These are phyloP conservation scores for Heliangelus exortis DNA, from an alignment of 2,797 vertebrate genomes.

Conservation along the genomic window DNA sequence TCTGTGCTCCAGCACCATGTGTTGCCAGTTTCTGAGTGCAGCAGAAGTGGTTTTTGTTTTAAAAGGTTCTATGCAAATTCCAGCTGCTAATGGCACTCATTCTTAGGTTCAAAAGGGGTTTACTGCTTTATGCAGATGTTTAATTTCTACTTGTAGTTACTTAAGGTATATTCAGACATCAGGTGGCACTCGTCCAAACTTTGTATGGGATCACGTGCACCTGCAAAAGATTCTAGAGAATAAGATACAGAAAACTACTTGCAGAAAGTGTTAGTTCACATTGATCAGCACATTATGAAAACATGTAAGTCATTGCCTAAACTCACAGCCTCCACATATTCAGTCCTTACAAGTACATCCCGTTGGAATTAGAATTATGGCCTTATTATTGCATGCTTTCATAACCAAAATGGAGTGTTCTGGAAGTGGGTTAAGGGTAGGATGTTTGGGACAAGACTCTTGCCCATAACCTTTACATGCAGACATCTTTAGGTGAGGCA, in stretches of 20 bases:
- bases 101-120: constrained; percentile 33
- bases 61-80: constrained; percentile 37
- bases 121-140: constrained; percentile 11
- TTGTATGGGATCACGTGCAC: background rate
- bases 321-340: background rate
- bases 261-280: background rate
- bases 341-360: background rate
- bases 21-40: background rate
- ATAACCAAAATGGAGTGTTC: background rate
- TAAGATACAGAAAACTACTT: background rate
- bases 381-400: background rate
- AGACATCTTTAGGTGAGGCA: background rate
- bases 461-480: background rate
- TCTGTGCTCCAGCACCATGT: background rate
- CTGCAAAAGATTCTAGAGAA: constrained; percentile 32
- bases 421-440: background rate
- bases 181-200: constrained; percentile 9
- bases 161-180: constrained; percentile 14
- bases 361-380: background rate
- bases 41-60: background rate
- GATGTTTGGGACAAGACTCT: background rate
- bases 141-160: constrained; percentile 29
- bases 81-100: constrained; percentile 11
- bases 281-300: background rate
- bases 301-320: background rate